Percentiles rank a stretch among this genome's conserved stretches.
phyloP scores from a whole-genome alignment of 2,797 vertebrate genomes.

The Pseudochirops corinnae region DNA sequence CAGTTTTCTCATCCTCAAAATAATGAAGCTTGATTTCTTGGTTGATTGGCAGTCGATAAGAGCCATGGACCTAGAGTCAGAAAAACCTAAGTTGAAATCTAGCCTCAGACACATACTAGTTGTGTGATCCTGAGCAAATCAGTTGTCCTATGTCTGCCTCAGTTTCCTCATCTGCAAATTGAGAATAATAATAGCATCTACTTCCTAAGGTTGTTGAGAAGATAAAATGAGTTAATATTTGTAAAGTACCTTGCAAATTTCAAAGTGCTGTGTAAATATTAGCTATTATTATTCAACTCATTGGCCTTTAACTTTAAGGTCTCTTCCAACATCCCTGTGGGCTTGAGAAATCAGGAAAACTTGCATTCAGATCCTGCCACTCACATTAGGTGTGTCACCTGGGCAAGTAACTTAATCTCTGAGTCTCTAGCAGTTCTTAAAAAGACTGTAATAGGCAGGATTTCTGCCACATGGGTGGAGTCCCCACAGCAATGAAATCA shows the following conservation, averaged over 20 bases:
- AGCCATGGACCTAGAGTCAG: neutral
- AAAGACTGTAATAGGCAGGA: neutral
- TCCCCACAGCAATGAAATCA: neutral
- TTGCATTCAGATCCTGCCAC: neutral
- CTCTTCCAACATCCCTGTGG: neutral
- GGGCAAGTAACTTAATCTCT: neutral
- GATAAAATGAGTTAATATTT: neutral
- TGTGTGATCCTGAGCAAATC: neutral
- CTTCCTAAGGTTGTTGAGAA: neutral
- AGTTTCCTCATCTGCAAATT: neutral
- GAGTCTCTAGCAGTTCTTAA: neutral
- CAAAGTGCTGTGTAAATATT: neutral
- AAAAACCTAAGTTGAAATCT: neutral
- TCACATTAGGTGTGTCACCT: neutral
- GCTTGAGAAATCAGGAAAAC: neutral
- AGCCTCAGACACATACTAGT: neutral
- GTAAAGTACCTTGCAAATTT: neutral
- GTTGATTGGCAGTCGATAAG: neutral
- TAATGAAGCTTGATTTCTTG: neutral
- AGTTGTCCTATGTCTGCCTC: neutral
- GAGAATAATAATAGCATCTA: neutral
- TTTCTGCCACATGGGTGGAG: neutral
- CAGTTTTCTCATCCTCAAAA: neutral
- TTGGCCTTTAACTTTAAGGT: too few relatives aligned
- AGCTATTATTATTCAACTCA: neutral